Percentiles rank a stretch among this genome's conserved stretches.
Evolutionary conservation across 2,113 vertebrate genomes (phyloP).

Genomic region (Sander vitreus): DNA sequence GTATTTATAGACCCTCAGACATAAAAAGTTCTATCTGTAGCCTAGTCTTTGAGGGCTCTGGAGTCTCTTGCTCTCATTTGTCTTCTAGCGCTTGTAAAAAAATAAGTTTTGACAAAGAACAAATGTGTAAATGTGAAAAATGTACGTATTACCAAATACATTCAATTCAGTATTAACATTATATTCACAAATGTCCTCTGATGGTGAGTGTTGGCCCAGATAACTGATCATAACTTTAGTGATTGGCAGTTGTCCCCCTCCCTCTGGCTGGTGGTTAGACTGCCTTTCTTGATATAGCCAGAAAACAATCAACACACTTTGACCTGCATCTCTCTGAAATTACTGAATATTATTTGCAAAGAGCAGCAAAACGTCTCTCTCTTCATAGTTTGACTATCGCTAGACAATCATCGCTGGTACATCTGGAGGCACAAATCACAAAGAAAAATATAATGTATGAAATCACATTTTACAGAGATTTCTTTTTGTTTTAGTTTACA

Average conservation of each 20-base stretch:
- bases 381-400: neutral
- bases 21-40: neutral
- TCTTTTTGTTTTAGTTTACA: neutral
- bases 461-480: conserved; percentile 5
- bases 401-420: neutral
- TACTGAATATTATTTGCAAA: neutral
- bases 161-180: neutral
- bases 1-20: neutral
- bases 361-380: neutral
- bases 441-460: neutral
- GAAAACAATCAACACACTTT: neutral
- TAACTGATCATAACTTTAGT: neutral
- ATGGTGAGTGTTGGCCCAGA: neutral
- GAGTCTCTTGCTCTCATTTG: neutral
- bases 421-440: neutral
- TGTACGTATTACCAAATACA: neutral
- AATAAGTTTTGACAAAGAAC: neutral
- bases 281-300: neutral
- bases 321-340: neutral
- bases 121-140: neutral
- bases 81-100: neutral
- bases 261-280: neutral
- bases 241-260: neutral
- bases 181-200: neutral
- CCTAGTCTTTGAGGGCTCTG: neutral